phyloP scores from a whole-genome alignment of 2,888 invertebrate genomes.

The Conistra vaccinii region DNA sequence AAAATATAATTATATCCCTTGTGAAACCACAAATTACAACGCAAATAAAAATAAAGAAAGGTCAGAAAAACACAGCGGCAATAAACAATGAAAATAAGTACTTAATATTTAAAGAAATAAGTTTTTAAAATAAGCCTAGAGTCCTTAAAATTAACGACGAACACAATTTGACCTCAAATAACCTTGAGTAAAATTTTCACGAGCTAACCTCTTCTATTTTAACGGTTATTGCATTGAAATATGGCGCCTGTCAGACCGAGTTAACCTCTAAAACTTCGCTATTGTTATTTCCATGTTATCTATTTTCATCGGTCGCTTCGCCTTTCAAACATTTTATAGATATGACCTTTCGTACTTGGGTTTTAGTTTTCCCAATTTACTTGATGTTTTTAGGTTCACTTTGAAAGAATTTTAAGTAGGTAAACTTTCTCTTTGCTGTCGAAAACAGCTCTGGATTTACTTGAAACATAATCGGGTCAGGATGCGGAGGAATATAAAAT shows the following conservation, averaged over 20 bases:
- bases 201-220: constrained; percentile 29
- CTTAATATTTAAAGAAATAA: background rate
- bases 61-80: background rate
- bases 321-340: constrained; percentile 37
- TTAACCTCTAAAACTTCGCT: constrained; percentile 31
- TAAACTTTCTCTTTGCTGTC: background rate
- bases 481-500: background rate
- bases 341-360: constrained; percentile 19
- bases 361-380: constrained; percentile 21
- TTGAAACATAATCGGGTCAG: background rate
- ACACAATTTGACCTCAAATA: constrained; percentile 10
- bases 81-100: background rate
- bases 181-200: constrained; percentile 38
- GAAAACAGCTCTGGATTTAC: background rate
- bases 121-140: background rate
- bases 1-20: background rate
- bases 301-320: constrained; percentile 32
- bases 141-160: constrained; percentile 12
- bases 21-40: background rate
- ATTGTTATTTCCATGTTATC: constrained; percentile 45
- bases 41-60: background rate
- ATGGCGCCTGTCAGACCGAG: constrained; percentile 23
- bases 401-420: constrained; percentile 32
- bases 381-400: constrained; percentile 12
- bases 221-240: constrained; percentile 39